A percentile compares a stretch with the other conserved stretches of the same genome.
Conservation (phyloP, 2,797 vertebrate genomes). For the Lemur catta region DNA sequence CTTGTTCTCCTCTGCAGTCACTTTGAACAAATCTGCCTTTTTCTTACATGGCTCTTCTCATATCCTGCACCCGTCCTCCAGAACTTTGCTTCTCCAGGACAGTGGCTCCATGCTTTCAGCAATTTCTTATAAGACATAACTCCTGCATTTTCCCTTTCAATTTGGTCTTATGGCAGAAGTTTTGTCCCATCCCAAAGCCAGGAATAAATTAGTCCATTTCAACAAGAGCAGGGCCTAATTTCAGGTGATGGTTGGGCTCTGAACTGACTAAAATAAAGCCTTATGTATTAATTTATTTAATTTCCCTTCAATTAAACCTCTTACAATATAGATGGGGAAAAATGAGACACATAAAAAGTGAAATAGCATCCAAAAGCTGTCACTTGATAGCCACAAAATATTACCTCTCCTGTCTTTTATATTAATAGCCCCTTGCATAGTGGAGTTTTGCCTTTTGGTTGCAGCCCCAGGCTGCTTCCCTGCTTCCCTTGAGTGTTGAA, state of each 20-base stretch:
- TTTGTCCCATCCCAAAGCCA: not conserved
- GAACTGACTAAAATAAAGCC: not conserved
- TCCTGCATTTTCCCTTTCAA: not conserved
- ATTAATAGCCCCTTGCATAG: not conserved
- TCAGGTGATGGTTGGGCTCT: not conserved
- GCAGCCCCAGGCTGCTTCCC: not conserved
- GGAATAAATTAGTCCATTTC: not conserved
- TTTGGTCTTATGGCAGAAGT: not conserved
- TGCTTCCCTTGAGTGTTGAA: not conserved
- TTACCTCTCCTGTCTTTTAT: not conserved
- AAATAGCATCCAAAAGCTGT: not conserved
- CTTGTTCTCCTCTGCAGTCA: not conserved
- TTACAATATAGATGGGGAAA: not conserved
- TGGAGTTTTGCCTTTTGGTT: not conserved
- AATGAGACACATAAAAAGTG: not conserved
- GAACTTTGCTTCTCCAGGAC: not conserved
- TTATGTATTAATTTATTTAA: not conserved
- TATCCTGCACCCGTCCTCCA: not conserved
- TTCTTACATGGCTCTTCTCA: not conserved
- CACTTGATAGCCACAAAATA: slow-evolving; percentile 2
- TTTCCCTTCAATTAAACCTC: not conserved
- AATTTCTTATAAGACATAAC: not conserved
- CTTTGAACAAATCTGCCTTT: not conserved
- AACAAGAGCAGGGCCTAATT: not conserved
- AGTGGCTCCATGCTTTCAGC: not conserved